These are phyloP conservation scores for Coracopsis vasa DNA, from an alignment of 2,113 vertebrate species.

Conservation along the genomic window DNA sequence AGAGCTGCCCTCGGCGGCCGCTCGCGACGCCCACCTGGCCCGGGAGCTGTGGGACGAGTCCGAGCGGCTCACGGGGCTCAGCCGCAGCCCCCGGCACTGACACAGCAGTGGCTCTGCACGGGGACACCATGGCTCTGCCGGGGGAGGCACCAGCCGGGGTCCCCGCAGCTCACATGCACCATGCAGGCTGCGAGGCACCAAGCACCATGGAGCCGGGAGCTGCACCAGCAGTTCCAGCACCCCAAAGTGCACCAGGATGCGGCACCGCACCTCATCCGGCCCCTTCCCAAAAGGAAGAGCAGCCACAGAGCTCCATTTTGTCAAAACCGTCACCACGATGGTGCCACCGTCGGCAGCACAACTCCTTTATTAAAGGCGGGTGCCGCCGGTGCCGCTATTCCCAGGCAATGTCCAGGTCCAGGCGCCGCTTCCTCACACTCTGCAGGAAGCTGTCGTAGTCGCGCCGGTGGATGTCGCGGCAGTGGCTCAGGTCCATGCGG, in stretches of 20 bases:
- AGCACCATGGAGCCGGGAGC: rapidly evolving
- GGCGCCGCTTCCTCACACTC: neutral
- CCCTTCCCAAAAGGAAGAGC: neutral
- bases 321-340: rapidly evolving
- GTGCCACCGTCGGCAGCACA: neutral
- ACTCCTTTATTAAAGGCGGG: neutral
- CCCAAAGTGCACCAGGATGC: rapidly evolving
- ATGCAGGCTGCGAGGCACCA: rapidly evolving
- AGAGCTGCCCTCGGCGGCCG: conserved; percentile 64
- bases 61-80: conserved; percentile 70
- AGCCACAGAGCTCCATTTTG: rapidly evolving
- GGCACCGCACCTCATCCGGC: no score
- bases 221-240: neutral
- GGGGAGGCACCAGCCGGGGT: neutral
- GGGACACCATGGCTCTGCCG: neutral
- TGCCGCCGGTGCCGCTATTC: neutral
- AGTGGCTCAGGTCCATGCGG: conserved; percentile 44
- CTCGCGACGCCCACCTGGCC: conserved; percentile 71
- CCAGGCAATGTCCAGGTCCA: conserved; percentile 54
- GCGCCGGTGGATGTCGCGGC: conserved; percentile 41
- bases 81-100: neutral
- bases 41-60: conserved; percentile 82
- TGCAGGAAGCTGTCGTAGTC: conserved; percentile 45
- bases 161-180: rapidly evolving
- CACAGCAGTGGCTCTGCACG: rapidly evolving